A percentile compares a stretch with the other conserved stretches of the same genome.
phyloP scores from a whole-genome alignment of 2,113 vertebrate genomes.

The Thamnophis sirtalis region DNA sequence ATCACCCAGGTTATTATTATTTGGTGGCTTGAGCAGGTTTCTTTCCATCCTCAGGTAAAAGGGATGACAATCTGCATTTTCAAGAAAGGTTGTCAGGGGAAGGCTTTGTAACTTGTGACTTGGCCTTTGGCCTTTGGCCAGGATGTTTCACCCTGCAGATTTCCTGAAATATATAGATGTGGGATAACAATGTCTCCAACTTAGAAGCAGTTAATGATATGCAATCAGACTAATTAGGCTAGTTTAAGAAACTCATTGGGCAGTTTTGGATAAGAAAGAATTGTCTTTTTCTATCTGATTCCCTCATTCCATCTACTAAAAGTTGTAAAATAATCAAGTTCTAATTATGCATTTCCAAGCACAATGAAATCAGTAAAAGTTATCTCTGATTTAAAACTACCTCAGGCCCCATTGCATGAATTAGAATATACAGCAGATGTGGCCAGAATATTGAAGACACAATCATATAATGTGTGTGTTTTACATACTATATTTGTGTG shows the following conservation, averaged over 20 bases:
- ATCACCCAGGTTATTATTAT: conserved; percentile 3
- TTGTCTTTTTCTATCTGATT: background rate
- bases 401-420: background rate
- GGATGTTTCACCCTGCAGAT: background rate
- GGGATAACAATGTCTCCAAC: background rate
- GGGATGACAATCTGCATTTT: background rate
- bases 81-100: background rate
- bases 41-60: background rate
- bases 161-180: background rate
- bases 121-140: background rate
- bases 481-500: background rate
- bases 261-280: background rate
- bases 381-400: background rate
- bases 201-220: background rate
- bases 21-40: background rate
- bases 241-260: background rate
- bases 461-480: background rate
- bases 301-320: background rate
- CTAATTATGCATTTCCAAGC: background rate
- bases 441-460: background rate
- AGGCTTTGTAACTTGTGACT: background rate
- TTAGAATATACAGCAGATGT: background rate
- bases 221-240: background rate
- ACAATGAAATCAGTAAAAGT: background rate
- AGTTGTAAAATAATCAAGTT: background rate